Evolutionary conservation across 2,888 invertebrate genomes (phyloP).

Genomic region (Tinea pellionella): DNA sequence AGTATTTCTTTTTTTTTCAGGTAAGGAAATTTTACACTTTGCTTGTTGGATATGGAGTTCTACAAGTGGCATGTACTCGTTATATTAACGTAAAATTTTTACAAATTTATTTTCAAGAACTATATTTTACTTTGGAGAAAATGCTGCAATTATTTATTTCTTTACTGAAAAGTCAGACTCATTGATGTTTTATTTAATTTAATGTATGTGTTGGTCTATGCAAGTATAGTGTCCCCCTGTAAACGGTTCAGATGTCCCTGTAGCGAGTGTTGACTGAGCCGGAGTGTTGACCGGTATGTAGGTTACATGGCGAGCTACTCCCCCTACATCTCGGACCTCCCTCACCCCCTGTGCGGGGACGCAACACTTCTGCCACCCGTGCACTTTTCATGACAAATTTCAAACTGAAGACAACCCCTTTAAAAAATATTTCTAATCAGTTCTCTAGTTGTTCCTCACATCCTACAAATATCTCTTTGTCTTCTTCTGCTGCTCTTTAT

Average conservation of each 20-base stretch:
- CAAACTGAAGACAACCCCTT: too few species aligned
- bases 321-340: slow-evolving; percentile 23
- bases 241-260: slow-evolving; percentile 64
- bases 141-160: too few species aligned
- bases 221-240: slow-evolving; percentile 19
- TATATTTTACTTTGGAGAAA: too few species aligned
- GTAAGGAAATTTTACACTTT: slow-evolving; percentile 12
- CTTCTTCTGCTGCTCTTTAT: slow-evolving; percentile 25
- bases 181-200: too few species aligned
- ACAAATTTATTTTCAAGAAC: too few species aligned
- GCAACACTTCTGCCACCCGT: slow-evolving; percentile 29
- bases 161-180: too few species aligned
- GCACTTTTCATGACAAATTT: slow-evolving; percentile 48
- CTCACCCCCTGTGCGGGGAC: slow-evolving; percentile 19
- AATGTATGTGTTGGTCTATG: neutral
- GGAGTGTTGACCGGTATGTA: slow-evolving; percentile 71
- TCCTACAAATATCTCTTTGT: too few species aligned
- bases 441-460: too few species aligned
- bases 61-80: too few species aligned
- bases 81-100: too few species aligned
- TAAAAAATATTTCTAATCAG: too few species aligned
- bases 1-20: slow-evolving; percentile 7
- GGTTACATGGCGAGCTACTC: slow-evolving; percentile 52
- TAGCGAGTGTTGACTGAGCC: slow-evolving; percentile 69
- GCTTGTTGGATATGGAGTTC: neutral